Evolutionary conservation across 2,113 vertebrate species (phyloP), one percentile per base, ranked within the genome.

Genomic region (Chrysochloris asiatica): DNA sequence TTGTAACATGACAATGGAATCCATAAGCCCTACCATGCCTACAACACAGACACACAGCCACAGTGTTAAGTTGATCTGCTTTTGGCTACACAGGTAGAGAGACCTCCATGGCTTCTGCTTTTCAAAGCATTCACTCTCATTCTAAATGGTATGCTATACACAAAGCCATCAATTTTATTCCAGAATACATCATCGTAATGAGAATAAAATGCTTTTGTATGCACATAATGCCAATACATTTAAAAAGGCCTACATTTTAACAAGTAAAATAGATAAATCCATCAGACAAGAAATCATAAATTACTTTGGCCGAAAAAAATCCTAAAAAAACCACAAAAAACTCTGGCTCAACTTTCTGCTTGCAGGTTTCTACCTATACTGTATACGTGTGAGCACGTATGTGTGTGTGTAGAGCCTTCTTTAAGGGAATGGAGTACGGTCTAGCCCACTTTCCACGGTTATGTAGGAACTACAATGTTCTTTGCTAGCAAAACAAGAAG

Each of bases 401-500:
- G 73, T 48, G 43, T 79, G 1, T 24, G 21, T 83, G 33, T 50
- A 38, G 8, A 83, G 82, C 76, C 56, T 59, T 83, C 88, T 59
- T 65, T 22, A 80, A 91, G 95, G 93, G 91, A 95, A 92, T 83
- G 94, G 84, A 93, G 47, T 67, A 88, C 12, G 72, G 91, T 77
- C 91, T 90, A 93, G 96, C 83, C 92, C 95, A 91, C 63, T 80
- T 88, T 86, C 80, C 47, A 28, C 2, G 65, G 95, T 98, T 98
- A 99, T 0, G 98, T 98, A 96, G 99, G 99, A 97, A 99, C 99
- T 41, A 98, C 98, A 45, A 99, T 99, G 76, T 98, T 98, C 97
- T 98, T 99, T 95, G 99, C 99, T 45, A 99, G 97, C 95, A 99
- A 97, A 92, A 99, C 96, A 95, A 99, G 98, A 95, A 99, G 98